Conservation (phyloP, 2,113 vertebrate genomes). For the Peucedramus taeniatus region DNA sequence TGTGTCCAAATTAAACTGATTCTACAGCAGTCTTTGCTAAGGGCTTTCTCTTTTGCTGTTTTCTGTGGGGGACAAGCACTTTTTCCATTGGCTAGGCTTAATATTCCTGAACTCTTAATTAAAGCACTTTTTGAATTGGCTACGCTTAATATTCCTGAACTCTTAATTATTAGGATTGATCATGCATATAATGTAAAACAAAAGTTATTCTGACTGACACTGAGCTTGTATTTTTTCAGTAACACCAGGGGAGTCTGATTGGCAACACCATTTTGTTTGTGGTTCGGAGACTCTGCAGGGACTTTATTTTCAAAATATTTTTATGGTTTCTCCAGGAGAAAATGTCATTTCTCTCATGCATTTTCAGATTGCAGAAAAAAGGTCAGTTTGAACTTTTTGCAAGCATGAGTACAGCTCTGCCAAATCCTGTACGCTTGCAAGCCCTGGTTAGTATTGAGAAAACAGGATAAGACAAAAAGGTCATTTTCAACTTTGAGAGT, state of each 20-base stretch:
- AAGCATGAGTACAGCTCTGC: background rate
- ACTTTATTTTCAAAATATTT: background rate
- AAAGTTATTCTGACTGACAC: background rate
- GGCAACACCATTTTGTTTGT: background rate
- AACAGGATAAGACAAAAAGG: background rate
- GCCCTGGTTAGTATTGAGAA: background rate
- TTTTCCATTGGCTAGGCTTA: background rate
- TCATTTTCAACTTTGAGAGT: background rate
- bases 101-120: background rate
- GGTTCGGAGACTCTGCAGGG: background rate
- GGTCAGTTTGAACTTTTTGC: background rate
- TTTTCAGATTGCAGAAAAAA: background rate
- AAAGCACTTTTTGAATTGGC: background rate
- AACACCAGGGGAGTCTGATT: background rate
- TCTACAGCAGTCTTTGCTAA: background rate
- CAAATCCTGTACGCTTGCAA: background rate
- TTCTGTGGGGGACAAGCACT: background rate
- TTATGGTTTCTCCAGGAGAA: background rate
- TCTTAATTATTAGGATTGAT: background rate
- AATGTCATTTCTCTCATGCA: background rate
- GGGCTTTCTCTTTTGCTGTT: background rate
- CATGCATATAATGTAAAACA: background rate
- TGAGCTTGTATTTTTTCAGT: background rate
- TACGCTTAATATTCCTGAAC: background rate
- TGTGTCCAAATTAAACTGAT: background rate